A percentile compares a stretch with the other conserved stretches of the same genome.
Conservation (phyloP, 92 coral and sea anemone species). For the Parazoanthus atlanticus region DNA sequence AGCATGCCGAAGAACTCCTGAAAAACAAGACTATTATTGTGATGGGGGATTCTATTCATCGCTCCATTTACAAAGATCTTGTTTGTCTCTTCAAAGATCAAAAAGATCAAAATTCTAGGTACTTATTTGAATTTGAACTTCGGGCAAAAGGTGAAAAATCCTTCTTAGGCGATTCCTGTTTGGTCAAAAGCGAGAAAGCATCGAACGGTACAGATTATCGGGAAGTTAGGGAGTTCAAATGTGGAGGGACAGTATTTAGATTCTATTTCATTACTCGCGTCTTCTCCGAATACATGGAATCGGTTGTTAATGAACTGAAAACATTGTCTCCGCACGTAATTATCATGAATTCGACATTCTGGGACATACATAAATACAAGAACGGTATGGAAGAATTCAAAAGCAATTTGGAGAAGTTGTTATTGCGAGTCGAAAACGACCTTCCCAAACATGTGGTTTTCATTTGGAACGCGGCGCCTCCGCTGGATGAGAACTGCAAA, state of each 20-base stretch:
- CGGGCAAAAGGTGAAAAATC: slow-evolving; percentile 81
- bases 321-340: slow-evolving; percentile 75
- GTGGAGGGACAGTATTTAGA: slow-evolving; percentile 50
- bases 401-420: slow-evolving; percentile 64
- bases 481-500: slow-evolving; percentile 78
- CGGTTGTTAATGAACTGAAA: slow-evolving; percentile 73
- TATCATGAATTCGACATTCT: slow-evolving; percentile 87
- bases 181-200: slow-evolving; percentile 69
- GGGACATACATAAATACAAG: slow-evolving; percentile 90
- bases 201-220: slow-evolving; percentile 70
- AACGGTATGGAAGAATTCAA: slow-evolving; percentile 63
- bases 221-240: slow-evolving; percentile 84
- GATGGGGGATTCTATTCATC: slow-evolving; percentile 92
- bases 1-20: slow-evolving; percentile 66
- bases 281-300: slow-evolving; percentile 76
- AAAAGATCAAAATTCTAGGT: slow-evolving; percentile 68
- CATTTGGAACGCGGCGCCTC: slow-evolving; percentile 90
- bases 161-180: slow-evolving; percentile 76
- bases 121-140: slow-evolving; percentile 64
- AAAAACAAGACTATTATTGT: slow-evolving; percentile 68
- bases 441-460: slow-evolving; percentile 67
- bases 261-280: slow-evolving; percentile 88
- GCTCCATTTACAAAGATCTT: slow-evolving; percentile 88
- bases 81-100: slow-evolving; percentile 74
- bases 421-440: slow-evolving; percentile 45